Base-by-base conservation (phyloP, 2,113 vertebrate genomes). In the Jacana jacana region DNA sequence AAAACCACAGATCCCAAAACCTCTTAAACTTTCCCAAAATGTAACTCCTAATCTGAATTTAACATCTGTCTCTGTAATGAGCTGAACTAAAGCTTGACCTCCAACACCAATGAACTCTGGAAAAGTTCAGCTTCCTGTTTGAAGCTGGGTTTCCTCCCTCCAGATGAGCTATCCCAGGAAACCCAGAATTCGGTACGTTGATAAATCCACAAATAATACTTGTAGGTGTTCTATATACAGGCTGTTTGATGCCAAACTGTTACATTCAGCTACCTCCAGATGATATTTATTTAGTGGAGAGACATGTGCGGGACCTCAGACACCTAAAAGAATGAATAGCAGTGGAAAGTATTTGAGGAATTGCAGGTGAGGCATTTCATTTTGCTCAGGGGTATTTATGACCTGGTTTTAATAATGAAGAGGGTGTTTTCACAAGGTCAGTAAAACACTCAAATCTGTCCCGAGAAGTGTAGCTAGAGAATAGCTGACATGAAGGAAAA, bases 321-420 rank as follows among this genome's bases (percentile, higher is more conserved):
- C 90, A 78, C 95, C 96, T 81, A 8, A 17, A 91, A 95, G 90
- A 57, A 96, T 95, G 94, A 95, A 90, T 75, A 90, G 88, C 89
- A 93, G 60, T 96, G 96, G 97, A 97, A 97, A 97, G 61, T 94
- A 96, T 97, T 92, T 93, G 92, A 96, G 96, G 93, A 97, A 97
- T 97, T 96, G 83, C 92, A 96, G 94, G 95, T 97, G 94, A 95
- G 73, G 90, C 75, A 82, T 93, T 96, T 97, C 81, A 73, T 63
- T 75, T 91, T 87, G 96, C 95, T 88, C 88, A 68, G 65, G 89
- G 94, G 92, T 65, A 88, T 95, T 96, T 90, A 82, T 91, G 93
- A 92, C 91, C 95, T 94, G 93, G 46, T 95, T 94, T 79, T 96
- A 94, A 93, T 94, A 95, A 94, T 25, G 91, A 90, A 95, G 73